Percentiles rank a stretch among this genome's conserved stretches.
Evolutionary conservation across 1,140 invertebrate species (phyloP).

Genomic region (Caenorhabditis remanei): DNA sequence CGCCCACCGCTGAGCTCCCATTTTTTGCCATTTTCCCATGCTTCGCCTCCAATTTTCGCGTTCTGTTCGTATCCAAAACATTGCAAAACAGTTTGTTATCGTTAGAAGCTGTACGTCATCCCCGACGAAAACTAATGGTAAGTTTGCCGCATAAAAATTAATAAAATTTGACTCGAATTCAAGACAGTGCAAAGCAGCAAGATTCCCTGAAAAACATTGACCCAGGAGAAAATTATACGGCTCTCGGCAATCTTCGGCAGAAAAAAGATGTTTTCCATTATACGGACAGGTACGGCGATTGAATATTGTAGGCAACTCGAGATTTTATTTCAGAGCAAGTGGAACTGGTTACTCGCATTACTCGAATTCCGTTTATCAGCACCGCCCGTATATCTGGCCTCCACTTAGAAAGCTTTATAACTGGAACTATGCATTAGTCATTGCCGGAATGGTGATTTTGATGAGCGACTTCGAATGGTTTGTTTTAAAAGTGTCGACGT

Average conservation of each 20-base stretch:
- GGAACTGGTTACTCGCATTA: constrained; percentile 72
- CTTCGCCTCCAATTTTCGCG: neutral
- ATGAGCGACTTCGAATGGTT: constrained; percentile 62
- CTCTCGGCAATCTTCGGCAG: constrained; percentile 65
- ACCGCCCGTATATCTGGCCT: constrained; percentile 70
- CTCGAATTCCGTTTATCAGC: constrained; percentile 60
- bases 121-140: neutral
- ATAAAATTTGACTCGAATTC: neutral
- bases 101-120: neutral
- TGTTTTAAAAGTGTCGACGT: neutral
- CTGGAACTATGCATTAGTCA: constrained; percentile 61
- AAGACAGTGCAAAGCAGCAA: neutral
- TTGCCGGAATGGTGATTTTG: constrained; percentile 41
- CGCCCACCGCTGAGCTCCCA: constrained; percentile 17
- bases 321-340: constrained; percentile 32
- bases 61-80: neutral
- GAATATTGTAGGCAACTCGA: neutral
- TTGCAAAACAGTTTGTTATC: neutral
- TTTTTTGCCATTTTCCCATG: constrained; percentile 1
- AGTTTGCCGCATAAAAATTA: neutral
- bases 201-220: constrained; percentile 33
- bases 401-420: constrained; percentile 66
- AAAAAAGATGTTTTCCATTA: constrained; percentile 67
- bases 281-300: constrained; percentile 58
- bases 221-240: constrained; percentile 61